Base-by-base conservation (phyloP, 2,888 invertebrate species). In the Volucella inanis region DNA sequence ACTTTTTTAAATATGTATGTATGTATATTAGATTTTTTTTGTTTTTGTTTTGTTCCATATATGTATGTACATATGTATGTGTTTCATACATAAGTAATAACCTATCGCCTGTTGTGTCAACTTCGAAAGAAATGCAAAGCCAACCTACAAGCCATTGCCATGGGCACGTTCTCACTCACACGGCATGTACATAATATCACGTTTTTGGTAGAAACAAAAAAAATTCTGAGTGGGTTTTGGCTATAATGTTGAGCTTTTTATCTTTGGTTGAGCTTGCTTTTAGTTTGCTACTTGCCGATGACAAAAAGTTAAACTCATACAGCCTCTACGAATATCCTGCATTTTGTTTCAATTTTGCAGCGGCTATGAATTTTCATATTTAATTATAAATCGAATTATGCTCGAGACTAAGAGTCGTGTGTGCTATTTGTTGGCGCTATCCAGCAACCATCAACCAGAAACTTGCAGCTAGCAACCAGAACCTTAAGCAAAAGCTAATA, bases 321-420 rank as follows among this genome's bases (percentile, higher is more conserved):
- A 64, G 12, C 31, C 64, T 43, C 57, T 12, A 22, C 31, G 55
- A 10, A 8, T 18, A 43, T 61, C 45, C 43, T 64, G 54, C 54
- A 55, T 47, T 74, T 74, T 39, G n/a, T 64, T 55, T 55, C 15
- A 55, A 64, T 47, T 74, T 74, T 39, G 54, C 14, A 71, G 72
- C 61, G 61, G 43, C 49, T 71, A 15, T 65, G 70, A 55, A 78
- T 78, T 78, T 67, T 62, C 67, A 72, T 72, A 82, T 77, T 82
- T 72, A 38, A 47, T 39, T 62, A 72, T 67, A 72, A 83, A 83
- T 83, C 67, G 78, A 72, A 83, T 83, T 83, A 78, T 43, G 43
- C 50, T 11, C 14, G 12, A 31, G 31, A 0, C 31, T 47, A n/a
- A 18, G 22, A 15, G n/a, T 72, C 38, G 61, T 54, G 76, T 65